A percentile compares a stretch with the other conserved stretches of the same genome.
These are phyloP conservation scores for Brachionus koreanus DNA, from an alignment of 1,140 invertebrate genomes.

Conservation along the genomic window DNA sequence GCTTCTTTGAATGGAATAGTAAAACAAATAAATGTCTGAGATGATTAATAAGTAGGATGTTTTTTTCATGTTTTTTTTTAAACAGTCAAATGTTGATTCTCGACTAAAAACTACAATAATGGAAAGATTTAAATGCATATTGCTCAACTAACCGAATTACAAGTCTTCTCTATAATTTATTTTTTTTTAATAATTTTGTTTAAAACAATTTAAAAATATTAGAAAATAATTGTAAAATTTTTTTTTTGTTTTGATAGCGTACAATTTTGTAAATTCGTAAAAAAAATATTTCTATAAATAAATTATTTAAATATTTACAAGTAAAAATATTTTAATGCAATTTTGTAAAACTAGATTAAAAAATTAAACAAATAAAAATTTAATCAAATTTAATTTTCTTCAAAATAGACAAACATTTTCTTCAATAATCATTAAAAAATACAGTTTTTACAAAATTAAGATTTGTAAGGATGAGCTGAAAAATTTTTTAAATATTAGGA, in stretches of 20 bases:
- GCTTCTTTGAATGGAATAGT: not conserved
- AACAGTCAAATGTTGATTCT: not conserved
- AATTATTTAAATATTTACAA: not conserved
- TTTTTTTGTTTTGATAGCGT: not conserved
- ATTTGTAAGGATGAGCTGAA: too few relatives aligned
- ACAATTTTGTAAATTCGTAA: slow-evolving; percentile 23
- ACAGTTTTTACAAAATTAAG: too few relatives aligned
- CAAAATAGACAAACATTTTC: too few relatives aligned
- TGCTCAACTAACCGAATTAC: not conserved
- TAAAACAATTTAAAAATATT: not conserved
- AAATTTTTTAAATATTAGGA: too few relatives aligned
- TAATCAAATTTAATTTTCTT: not conserved
- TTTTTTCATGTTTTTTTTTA: not conserved
- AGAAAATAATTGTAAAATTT: not conserved
- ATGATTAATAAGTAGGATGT: not conserved
- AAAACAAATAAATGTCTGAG: not conserved
- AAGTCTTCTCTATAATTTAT: not conserved
- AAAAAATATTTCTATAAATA: not conserved
- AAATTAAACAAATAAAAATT: not conserved
- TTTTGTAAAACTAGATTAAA: not conserved
- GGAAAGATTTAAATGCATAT: not conserved
- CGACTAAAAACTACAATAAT: not conserved
- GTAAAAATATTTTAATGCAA: not conserved
- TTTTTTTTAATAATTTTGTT: not conserved
- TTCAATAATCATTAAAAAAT: too few relatives aligned